These are phyloP conservation scores for Hedychridium roseum DNA, from an alignment of 2,888 invertebrate genomes.

Conservation along the genomic window DNA sequence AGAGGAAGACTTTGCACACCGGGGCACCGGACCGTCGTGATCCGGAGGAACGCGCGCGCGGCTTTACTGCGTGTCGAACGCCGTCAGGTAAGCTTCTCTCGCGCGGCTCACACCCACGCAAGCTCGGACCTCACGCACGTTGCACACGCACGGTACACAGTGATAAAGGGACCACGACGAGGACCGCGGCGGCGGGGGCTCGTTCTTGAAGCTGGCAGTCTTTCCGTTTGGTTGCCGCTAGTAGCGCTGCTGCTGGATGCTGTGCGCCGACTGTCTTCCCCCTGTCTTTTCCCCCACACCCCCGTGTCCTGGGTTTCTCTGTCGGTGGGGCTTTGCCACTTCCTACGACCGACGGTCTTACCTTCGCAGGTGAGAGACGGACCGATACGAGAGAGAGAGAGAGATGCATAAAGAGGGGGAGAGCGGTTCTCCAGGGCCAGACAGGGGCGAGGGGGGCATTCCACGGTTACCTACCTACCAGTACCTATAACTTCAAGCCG, in stretches of 20 bases:
- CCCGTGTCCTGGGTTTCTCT: no score
- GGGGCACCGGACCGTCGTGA: not conserved
- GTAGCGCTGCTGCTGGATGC: constrained; percentile 64
- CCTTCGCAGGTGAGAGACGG: constrained; percentile 58
- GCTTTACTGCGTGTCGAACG: constrained; percentile 62
- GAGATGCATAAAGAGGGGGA: constrained; percentile 15
- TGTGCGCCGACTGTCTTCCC: constrained; percentile 48
- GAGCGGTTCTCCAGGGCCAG: constrained; percentile 14
- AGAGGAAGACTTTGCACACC: not conserved
- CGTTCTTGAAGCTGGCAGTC: constrained; percentile 45
- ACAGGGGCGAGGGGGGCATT: constrained; percentile 25
- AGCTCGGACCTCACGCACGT: constrained; percentile 43
- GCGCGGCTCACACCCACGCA: constrained; percentile 59
- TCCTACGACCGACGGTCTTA: no score
- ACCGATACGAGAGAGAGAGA: constrained; percentile 40
- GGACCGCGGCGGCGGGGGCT: constrained; percentile 17
- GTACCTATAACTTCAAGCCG: constrained; percentile 46
- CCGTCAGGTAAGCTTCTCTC: constrained; percentile 62
- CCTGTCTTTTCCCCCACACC: constrained; percentile 23
- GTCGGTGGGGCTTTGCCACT: no score
- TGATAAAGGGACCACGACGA: no score
- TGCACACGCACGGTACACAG: constrained; percentile 34
- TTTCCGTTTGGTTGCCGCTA: constrained; percentile 60
- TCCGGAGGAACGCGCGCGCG: constrained; percentile 43
- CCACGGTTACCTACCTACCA: constrained; percentile 49